Evolutionary conservation across 2,888 invertebrate species (phyloP), one percentile per base, ranked within the genome.

Genomic region (Lypha dubia): DNA sequence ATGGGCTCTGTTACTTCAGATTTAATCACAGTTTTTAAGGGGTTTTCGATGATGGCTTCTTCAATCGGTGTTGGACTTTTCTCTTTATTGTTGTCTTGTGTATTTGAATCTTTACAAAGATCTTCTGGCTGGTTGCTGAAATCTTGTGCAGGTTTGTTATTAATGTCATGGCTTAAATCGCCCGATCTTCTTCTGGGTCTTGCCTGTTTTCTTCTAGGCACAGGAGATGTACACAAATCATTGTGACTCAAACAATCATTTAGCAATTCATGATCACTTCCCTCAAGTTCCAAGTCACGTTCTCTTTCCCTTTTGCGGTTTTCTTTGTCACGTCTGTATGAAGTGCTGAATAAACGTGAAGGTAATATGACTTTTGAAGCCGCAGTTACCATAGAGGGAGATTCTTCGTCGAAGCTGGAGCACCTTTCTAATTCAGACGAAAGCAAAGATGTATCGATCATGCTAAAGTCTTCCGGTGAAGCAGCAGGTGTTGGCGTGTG

Each of bases 121-220:
- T 88, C 87, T 68, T 79, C 53, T 8, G 81, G 81, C 35, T 79
- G 62, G 13, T 71, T 53, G 3, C 5, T 46, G 17, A 44, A 58
- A 32, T 84, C 84, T 38, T 63, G 15, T 20, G 80, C 53, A 32
- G 92, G 90, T 73, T 91, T 91, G 71, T 91, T 93, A 1, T 88
- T 81, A 53, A 95, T 92, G 44, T 91, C 91, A 53, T 89, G 90
- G 0, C 90, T 88, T 65, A 90, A 68, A 88, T 97, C 97, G 7
- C 97, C 97, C 0, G 97, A 97, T 89, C 97, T 94, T 86, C 97
- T 94, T 60, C 97, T 93, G 3, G 97, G 97, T 65, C 97, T 93
- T 8, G 97, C 97, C 92, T 97, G 97, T 89, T 97, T 97, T 86
- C 97, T 93, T 84, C 97, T 93, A 0, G 97, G 96, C 93, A 96